Evolutionary conservation across 2,888 invertebrate species (phyloP).

Genomic region (Ceramica pisi): DNA sequence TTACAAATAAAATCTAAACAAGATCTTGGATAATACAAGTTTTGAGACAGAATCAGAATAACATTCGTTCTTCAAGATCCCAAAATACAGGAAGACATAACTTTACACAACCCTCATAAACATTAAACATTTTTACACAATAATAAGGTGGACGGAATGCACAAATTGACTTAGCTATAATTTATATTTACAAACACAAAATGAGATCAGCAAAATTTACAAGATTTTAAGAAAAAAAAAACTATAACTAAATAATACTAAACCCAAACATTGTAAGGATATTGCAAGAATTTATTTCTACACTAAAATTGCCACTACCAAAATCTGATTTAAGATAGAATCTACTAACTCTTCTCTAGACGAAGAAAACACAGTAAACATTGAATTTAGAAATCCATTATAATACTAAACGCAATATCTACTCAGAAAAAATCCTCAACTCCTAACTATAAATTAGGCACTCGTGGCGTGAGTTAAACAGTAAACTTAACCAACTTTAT

Average conservation of each 20-base stretch:
- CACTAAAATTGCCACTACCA: conserved; percentile 56
- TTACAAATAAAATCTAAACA: conserved; percentile 65
- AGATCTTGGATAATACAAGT: conserved; percentile 67
- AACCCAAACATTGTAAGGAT: conserved; percentile 64
- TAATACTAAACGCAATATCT: conserved; percentile 42
- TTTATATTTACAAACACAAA: conserved; percentile 83
- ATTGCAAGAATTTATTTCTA: conserved; percentile 66
- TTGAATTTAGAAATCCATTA: conserved; percentile 53
- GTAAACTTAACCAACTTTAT: conserved; percentile 54
- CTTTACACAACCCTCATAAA: conserved; percentile 66
- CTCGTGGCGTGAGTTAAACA: conserved; percentile 44
- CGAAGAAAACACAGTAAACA: conserved; percentile 30
- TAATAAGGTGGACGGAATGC: conserved; percentile 74
- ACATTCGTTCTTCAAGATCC: conserved; percentile 45
- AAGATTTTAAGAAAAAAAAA: conserved; percentile 75
- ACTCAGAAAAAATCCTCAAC: conserved; percentile 23
- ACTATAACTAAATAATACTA: conserved; percentile 76
- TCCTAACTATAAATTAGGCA: conserved; percentile 44
- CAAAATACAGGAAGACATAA: conserved; percentile 64
- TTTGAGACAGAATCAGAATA: conserved; percentile 51
- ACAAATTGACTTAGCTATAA: conserved; percentile 68
- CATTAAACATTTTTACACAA: conserved; percentile 58
- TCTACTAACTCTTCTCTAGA: conserved; percentile 30
- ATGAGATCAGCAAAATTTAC: conserved; percentile 89
- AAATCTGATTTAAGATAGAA: conserved; percentile 27